Evolutionary conservation across 2,113 vertebrate genomes (phyloP), one percentile per base, ranked within the genome.

Genomic region (Solea senegalensis): DNA sequence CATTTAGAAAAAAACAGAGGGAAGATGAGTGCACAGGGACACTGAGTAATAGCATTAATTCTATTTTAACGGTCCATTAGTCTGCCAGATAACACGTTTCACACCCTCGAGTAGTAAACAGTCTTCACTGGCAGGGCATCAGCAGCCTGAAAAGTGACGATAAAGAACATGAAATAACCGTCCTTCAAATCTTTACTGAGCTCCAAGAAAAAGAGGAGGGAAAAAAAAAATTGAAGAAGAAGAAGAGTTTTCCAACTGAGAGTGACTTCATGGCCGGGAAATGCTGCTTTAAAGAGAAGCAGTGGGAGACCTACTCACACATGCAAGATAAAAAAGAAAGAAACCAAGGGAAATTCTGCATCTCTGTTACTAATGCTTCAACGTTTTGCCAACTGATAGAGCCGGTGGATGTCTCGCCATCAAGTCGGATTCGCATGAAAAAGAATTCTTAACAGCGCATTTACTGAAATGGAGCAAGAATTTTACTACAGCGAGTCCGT

Each of bases 301-400:
- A 71, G 78, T 52, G 49, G 85, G 87, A 79, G 87, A 72, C 56
- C 74, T 88, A 69, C 67, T 85, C 66, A 65, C 65, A 50, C 27
- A 80, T 63, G 52, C 55, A 61, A 49, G 63, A 39, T 55, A 11
- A 55, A 66, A 64, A 65, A 54, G 34, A 66, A 34, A 8, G 28
- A 65, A 21, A 50, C 8, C 27, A 28, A 53, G 70, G 52, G 60
- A 53, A 74, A 66, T 49, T 50, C 57, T n/a, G 78, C 69, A 49
- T 10, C 58, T 44, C 55, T 66, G 75, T 80, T 48, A 10, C 78
- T 71, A 79, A 79, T 61, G 74, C 65, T 44, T 26, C 51, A 61
- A 56, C 64, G 1, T 64, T 50, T 11, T 66, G 50, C 54, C 52
- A 49, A 57, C 74, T 21, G 80, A 73, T 61, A 41, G 57, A 65